Conservation (phyloP, 2,113 vertebrate species). For the Lipotes vexillifer region DNA sequence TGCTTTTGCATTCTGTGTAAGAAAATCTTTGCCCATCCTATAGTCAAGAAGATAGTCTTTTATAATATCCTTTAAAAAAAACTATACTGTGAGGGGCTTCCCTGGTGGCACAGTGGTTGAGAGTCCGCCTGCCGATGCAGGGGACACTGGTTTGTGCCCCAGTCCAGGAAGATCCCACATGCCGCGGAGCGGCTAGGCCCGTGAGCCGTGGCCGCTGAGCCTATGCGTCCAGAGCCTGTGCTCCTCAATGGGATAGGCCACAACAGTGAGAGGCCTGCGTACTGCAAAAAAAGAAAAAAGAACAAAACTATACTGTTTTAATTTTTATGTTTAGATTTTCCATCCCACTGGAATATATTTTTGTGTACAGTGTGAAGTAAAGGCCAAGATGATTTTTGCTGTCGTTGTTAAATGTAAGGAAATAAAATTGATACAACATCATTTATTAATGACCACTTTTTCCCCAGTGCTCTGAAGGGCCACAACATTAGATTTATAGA, state of each 20-base stretch:
- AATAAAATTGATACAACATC: background rate
- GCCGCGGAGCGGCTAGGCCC: fast-evolving
- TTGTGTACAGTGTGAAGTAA: background rate
- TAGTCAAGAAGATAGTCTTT: no score
- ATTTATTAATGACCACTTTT: background rate
- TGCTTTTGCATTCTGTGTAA: background rate
- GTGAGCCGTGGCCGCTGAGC: no score
- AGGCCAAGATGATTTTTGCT: background rate
- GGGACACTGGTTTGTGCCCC: no score
- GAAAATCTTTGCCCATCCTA: background rate
- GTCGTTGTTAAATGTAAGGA: background rate
- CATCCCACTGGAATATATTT: background rate
- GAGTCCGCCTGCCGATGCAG: no score
- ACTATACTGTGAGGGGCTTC: no score
- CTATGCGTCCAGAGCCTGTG: no score
- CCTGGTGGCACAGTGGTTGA: no score
- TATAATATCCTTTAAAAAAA: background rate
- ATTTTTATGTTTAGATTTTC: background rate
- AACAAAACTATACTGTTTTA: background rate
- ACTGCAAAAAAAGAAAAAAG: no score
- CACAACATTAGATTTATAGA: background rate
- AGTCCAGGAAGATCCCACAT: no score
- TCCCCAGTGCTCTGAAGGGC: background rate
- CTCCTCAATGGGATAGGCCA: no score
- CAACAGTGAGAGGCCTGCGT: no score